Conservation (phyloP, 2,888 invertebrate species). For the Aleiodes leptofemur region DNA sequence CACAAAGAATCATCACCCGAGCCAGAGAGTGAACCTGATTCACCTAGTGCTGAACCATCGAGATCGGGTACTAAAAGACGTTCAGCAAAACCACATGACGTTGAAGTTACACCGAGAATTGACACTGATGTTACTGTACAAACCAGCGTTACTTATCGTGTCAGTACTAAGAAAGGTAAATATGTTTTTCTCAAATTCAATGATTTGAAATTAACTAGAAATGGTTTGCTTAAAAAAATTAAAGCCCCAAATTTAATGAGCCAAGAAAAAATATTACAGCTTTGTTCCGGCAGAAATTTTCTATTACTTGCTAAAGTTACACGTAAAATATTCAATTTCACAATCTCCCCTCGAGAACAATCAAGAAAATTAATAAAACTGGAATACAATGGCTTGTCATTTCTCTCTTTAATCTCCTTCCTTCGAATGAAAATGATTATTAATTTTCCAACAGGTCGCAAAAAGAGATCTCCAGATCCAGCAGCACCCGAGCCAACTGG, state of each 20-base stretch:
- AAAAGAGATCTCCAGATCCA: constrained; percentile 64
- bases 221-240: not conserved
- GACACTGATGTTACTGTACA: constrained; percentile 82
- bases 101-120: constrained; percentile 61
- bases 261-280: not conserved
- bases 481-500: constrained; percentile 60
- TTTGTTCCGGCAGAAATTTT: not conserved
- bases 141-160: constrained; percentile 87
- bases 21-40: constrained; percentile 72
- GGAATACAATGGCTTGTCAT: no score
- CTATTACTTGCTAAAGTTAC: not conserved
- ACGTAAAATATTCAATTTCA: constrained; percentile 10
- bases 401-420: not conserved
- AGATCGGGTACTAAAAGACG: constrained; percentile 69
- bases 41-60: constrained; percentile 60
- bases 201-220: no score
- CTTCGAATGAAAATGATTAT: constrained; percentile 29
- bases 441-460: constrained; percentile 66
- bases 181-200: no score
- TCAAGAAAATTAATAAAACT: constrained; percentile 11
- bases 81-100: constrained; percentile 65
- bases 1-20: constrained; percentile 62
- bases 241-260: not conserved
- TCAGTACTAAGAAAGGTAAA: constrained; percentile 81
- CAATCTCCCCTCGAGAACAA: not conserved